phyloP scores from a whole-genome alignment of 2,797 vertebrate genomes.

The Coregonus sp. region DNA sequence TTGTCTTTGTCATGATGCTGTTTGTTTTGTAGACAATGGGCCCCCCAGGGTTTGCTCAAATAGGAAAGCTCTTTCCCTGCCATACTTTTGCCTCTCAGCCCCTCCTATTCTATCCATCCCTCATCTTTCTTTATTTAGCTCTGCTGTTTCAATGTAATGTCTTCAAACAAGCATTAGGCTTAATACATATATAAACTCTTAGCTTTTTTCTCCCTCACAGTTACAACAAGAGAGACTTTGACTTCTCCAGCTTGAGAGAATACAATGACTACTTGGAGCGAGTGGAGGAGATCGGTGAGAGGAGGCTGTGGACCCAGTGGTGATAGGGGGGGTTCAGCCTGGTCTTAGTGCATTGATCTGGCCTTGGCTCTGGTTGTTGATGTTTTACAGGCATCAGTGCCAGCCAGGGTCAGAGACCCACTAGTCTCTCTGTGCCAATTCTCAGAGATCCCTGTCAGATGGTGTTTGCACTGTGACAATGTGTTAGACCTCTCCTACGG shows the following conservation, averaged over 20 bases:
- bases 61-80: conserved; percentile 70
- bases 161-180: conserved; percentile 58
- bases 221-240: conserved; percentile 97
- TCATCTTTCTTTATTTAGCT: conserved; percentile 70
- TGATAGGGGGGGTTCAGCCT: too few relatives aligned
- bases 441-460: conserved; percentile 31
- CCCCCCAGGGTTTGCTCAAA: conserved; percentile 60
- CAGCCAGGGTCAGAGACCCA: conserved; percentile 24
- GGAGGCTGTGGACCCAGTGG: too few relatives aligned
- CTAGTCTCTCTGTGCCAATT: conserved; percentile 19
- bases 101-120: conserved; percentile 48
- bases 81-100: conserved; percentile 66
- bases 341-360: conserved; percentile 28
- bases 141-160: conserved; percentile 4
- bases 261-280: conserved; percentile 97
- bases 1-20: conserved; percentile 78
- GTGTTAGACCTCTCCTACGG: not conserved
- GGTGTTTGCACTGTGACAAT: conserved; percentile 11
- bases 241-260: conserved; percentile 87
- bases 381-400: conserved; percentile 37
- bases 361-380: conserved; percentile 18
- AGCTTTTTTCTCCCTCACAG: conserved; percentile 69
- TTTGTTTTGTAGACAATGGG: conserved; percentile 82
- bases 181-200: not conserved
- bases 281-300: conserved; percentile 92